Evolutionary conservation across 2,113 vertebrate species (phyloP), one percentile per base, ranked within the genome.

Genomic region (Centrocercus urophasianus): DNA sequence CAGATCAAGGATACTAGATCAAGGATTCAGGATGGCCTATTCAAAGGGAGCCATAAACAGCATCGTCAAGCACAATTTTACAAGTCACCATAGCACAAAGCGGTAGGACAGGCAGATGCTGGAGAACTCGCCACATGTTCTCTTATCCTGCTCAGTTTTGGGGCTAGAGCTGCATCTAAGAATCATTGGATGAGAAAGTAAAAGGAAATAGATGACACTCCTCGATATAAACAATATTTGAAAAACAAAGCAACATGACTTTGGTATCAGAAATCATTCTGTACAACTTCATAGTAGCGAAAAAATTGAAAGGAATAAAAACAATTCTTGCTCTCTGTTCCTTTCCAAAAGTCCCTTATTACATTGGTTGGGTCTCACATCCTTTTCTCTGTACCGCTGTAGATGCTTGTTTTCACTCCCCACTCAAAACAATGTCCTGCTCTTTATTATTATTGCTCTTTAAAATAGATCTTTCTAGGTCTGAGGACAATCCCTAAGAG

Each of bases 1-100:
- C 64, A 67, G 67, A 77, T 86, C 59, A 94, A 89, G 86, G 86
- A 85, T 78, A 74, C 7, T 20, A 32, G 64, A 90, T 56, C 60
- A 87, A 79, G 77, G 45, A 73, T n/a, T 73, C 40, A 45, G 91
- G 56, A 18, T 60, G 89, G 77, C 27, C 59, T 73, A 25, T 6
- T 66, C 45, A 89, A 90, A 72, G 24, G 1, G 0, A 90, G 34
- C 48, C 81, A 65, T 10, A 90, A 78, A 21, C 52, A 54, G 22
- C 73, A 92, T 30, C 32, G 34, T 36, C 52, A 82, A 43, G 40
- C 34, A 40, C 16, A 90, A 27, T 52, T 92, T 65, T 66, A 72
- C 27, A 73, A 34, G 54, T 18, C n/a, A 67, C 10, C 24, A 79
- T 65, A 2, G 7, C 52, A 43, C 1, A 14, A 71, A 38, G 25